Conservation (phyloP, 1,140 invertebrate species). For the Hetaerina americana region DNA sequence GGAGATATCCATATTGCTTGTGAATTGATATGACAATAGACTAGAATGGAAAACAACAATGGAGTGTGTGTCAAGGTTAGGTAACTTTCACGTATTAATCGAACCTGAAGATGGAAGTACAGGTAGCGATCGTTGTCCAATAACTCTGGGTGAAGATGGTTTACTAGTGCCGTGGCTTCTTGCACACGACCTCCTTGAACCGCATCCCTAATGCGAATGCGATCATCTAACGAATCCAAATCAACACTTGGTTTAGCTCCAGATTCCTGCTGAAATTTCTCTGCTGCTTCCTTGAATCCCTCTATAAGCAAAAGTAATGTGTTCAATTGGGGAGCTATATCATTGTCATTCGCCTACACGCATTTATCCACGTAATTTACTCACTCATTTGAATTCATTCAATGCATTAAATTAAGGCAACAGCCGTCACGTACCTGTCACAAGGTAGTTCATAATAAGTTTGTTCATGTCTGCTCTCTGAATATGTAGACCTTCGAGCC, state of each 20-base stretch:
- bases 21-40: no score
- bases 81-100: no score
- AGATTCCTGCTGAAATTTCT: slow-evolving; percentile 92
- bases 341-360: neutral
- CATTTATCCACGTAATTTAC: neutral
- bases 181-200: slow-evolving; percentile 88
- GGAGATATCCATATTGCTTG: no score
- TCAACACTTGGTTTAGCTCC: slow-evolving; percentile 77
- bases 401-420: neutral
- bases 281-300: slow-evolving; percentile 94
- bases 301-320: slow-evolving; percentile 44
- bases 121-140: slow-evolving; percentile 89
- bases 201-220: slow-evolving; percentile 88
- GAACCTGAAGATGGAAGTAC: slow-evolving; percentile 87
- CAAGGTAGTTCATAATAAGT: slow-evolving; percentile 96
- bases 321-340: neutral
- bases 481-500: slow-evolving; percentile 65
- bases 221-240: slow-evolving; percentile 76
- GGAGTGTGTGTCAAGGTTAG: no score
- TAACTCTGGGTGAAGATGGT: slow-evolving; percentile 86
- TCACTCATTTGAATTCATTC: neutral
- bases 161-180: slow-evolving; percentile 85
- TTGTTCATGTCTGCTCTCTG: slow-evolving; percentile 89
- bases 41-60: no score
- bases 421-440: slow-evolving; percentile 64